Conservation (phyloP, 2,797 vertebrate species). For the Eulemur coronatus region DNA sequence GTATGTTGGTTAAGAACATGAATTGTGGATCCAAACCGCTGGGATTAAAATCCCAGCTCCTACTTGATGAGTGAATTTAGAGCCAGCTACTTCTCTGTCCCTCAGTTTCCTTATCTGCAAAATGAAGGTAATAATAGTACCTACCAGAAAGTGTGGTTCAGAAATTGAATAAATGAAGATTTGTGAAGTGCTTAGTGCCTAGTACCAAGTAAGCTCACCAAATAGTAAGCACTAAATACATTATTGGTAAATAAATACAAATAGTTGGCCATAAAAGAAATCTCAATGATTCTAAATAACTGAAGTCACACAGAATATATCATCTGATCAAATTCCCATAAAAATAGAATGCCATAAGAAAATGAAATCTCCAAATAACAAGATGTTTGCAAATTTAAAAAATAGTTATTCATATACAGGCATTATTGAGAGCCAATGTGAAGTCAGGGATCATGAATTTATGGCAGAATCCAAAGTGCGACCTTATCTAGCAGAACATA, state of each 20-base stretch:
- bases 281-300: not conserved
- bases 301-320: not conserved
- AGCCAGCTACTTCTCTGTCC: not conserved
- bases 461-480: not conserved
- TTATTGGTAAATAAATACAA: not conserved
- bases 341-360: not conserved
- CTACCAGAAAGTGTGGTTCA: not conserved
- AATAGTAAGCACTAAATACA: not conserved
- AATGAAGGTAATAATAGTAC: not conserved
- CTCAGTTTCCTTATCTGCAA: not conserved
- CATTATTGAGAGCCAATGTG: not conserved
- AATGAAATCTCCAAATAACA: not conserved
- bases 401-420: not conserved
- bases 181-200: not conserved
- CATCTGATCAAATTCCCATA: not conserved
- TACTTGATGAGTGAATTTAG: not conserved
- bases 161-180: not conserved
- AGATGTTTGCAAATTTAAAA: not conserved
- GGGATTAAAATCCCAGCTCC: not conserved
- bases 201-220: not conserved
- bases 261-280: not conserved
- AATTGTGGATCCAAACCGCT: not conserved
- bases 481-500: not conserved
- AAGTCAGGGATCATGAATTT: not conserved
- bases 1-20: not conserved